Evolutionary conservation across 2,888 invertebrate genomes (phyloP), one percentile per base, ranked within the genome.

Genomic region (Amorpha juglandis): DNA sequence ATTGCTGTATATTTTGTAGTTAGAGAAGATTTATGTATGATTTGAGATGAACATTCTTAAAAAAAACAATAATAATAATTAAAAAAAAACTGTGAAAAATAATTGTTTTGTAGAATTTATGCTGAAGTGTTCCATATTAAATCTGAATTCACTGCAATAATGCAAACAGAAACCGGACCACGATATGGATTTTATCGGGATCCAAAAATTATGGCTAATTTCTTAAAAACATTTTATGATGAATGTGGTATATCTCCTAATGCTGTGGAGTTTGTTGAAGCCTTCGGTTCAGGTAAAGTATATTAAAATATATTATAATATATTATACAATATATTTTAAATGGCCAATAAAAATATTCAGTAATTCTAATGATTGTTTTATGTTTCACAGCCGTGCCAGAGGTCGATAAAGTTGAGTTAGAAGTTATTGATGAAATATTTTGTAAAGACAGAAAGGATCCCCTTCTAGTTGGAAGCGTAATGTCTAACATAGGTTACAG

Each of bases 341-440:
- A 7, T 27, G 4, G 7, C 55, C 14, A 42, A 48, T 52, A 38
- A 48, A 16, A 42, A 45, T 11, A 7, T n/a, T 21, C 8, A 52
- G 12, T 42, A 27, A 48, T 16, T n/a, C 6, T 38, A 19, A n/a
- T 14, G 48, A 21, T 53, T 19, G 19, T 27, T 51, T 35, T 42
- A 63, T 58, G 42, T 33, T 9, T 70, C 67, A 8, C 70, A 82
- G 84, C 77, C 65, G 94, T 95, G 12, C 94, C 83, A 47, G 86
- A 93, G 9, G 93, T 95, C 19, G 96, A 96, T 78, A 95, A 95
- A 62, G 91, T 94, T 69, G 96, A 96, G 80, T 84, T 95, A 35
- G 93, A 95, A 76, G 92, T 94, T 6, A 90, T 96, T 66, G 91
- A 94, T 50, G 89, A 94, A 68, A 90, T 94, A 3, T 94, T 94